These are phyloP conservation scores for Eclectus roratus DNA, from an alignment of 2,113 vertebrate genomes.

Conservation along the genomic window DNA sequence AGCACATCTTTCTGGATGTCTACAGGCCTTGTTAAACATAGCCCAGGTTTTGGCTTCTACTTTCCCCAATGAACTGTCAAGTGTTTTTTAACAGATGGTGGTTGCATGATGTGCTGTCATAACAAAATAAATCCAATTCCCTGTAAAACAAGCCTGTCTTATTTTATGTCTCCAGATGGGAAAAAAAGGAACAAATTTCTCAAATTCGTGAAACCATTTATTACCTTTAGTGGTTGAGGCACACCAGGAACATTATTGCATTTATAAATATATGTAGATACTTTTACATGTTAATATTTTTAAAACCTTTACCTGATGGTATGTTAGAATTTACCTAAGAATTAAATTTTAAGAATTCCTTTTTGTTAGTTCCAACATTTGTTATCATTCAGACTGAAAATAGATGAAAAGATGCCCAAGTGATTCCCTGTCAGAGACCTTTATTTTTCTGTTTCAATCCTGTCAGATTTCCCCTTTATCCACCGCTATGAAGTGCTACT, in stretches of 20 bases:
- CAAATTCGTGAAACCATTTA: background rate
- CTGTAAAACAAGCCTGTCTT: background rate
- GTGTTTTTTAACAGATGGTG: slow-evolving; percentile 13
- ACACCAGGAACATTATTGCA: background rate
- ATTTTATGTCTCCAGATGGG: background rate
- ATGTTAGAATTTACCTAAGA: background rate
- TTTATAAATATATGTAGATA: background rate
- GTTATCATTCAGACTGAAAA: background rate
- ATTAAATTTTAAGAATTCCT: background rate
- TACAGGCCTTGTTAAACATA: background rate
- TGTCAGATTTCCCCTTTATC: background rate
- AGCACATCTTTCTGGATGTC: background rate
- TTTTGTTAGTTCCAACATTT: background rate
- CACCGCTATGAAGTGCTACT: background rate
- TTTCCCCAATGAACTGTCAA: background rate
- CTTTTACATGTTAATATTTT: background rate
- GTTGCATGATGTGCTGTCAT: background rate
- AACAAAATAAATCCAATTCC: slow-evolving; percentile 17
- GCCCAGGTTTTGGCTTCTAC: background rate
- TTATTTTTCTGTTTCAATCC: background rate
- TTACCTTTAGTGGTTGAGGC: background rate
- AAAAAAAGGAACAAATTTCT: background rate
- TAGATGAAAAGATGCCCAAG: background rate
- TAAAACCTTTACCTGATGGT: background rate
- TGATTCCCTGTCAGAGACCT: background rate